Evolutionary conservation across 2,113 vertebrate species (phyloP).

Genomic region (Chamaetylas fuelleborni): DNA sequence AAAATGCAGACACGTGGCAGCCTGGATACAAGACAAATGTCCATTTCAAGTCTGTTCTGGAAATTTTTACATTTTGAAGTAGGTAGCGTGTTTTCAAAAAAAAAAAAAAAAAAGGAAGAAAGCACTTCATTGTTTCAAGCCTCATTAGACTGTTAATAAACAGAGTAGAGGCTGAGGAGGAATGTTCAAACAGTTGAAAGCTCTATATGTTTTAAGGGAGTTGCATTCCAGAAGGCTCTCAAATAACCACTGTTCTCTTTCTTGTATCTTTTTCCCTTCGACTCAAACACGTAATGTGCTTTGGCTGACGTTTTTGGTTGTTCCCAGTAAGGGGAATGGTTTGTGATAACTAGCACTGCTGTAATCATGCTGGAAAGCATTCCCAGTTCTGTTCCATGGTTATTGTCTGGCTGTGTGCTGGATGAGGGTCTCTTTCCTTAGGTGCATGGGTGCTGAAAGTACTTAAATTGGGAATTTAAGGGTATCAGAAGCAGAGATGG

Average conservation of each 20-base stretch:
- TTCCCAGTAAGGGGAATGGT: neutral
- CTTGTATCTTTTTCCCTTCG: neutral
- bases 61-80: conserved; percentile 66
- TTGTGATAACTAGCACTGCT: neutral
- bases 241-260: neutral
- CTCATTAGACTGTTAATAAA: conserved; percentile 10
- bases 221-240: conserved; percentile 42
- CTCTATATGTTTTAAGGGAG: neutral
- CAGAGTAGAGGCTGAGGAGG: conserved; percentile 37
- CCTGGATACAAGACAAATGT: conserved; percentile 41
- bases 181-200: conserved; percentile 43
- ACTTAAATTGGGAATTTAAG: neutral
- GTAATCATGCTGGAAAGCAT: neutral
- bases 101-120: neutral
- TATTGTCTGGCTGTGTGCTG: neutral
- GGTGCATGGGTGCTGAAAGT: neutral
- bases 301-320: neutral
- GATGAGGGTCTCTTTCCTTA: neutral
- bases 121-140: conserved; percentile 50
- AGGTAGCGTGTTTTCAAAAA: conserved; percentile 47
- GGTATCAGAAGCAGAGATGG: neutral
- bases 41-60: conserved; percentile 43
- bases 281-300: neutral
- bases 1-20: conserved; percentile 69
- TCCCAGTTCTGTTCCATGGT: neutral